Percentiles rank a stretch among this genome's conserved stretches.
Evolutionary conservation across 2,797 vertebrate genomes (phyloP).

Genomic region (Sparidentex hasta): DNA sequence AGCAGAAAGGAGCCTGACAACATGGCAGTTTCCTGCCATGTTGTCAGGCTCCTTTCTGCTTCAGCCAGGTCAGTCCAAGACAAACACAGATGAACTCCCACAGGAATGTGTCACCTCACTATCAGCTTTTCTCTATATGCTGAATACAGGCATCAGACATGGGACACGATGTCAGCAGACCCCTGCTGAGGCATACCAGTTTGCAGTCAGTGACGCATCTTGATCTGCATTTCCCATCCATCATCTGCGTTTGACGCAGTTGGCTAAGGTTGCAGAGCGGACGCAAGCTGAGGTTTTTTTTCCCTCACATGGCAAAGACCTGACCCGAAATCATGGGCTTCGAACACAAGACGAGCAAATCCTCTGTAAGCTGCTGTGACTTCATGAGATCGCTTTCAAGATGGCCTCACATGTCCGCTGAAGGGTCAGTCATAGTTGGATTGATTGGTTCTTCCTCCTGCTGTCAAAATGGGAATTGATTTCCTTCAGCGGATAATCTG

Average conservation of each 20-base stretch:
- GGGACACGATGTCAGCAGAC: slow-evolving; percentile 29
- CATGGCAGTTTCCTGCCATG: too few species aligned
- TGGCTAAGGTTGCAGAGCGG: slow-evolving; percentile 9
- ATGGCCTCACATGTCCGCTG: too few species aligned
- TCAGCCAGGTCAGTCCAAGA: neutral
- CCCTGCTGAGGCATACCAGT: neutral
- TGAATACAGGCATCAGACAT: slow-evolving; percentile 4
- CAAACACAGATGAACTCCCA: neutral
- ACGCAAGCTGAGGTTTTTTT: slow-evolving; percentile 7
- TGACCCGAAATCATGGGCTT: neutral
- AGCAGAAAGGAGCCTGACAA: neutral
- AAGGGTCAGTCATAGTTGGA: too few species aligned
- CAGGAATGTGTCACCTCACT: neutral
- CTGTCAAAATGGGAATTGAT: too few species aligned
- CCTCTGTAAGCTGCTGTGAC: neutral
- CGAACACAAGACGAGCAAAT: neutral
- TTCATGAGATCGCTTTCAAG: neutral
- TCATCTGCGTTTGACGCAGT: slow-evolving; percentile 1
- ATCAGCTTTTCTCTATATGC: neutral
- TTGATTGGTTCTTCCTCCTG: too few species aligned
- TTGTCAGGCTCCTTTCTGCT: too few species aligned
- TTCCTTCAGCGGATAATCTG: too few species aligned
- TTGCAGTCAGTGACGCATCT: neutral
- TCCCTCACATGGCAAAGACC: neutral
- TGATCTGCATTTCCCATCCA: slow-evolving; percentile 19